Base-by-base conservation (phyloP, 2,888 invertebrate species). In the Pristionchus entomophagus region DNA sequence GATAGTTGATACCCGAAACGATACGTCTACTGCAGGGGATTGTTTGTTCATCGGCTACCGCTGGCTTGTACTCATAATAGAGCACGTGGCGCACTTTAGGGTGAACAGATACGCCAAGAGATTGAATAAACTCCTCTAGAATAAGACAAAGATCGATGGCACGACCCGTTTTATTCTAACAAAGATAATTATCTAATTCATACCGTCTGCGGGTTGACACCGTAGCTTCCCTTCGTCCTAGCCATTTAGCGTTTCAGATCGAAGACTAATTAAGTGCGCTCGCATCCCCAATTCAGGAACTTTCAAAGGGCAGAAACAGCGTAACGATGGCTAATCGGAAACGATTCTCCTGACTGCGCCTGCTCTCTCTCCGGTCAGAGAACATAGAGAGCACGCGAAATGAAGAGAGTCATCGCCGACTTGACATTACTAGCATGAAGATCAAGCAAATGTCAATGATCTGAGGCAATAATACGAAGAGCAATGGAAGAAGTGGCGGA, bases 271-370 rank as follows among this genome's bases (percentile, higher is more conserved):
- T 65, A 65, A 35, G 35, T 35, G 35, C 65, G 22, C 65, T 35
- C 8, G 3, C n/a, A n/a, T 22, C 2, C 3, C 41, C 73, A 41
- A 45, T 73, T 38, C 38, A 73, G 38, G 73, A 73, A 73, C 73
- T 41, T 73, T 73, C 26, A 73, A 73, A 73, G 73, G 73, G 38
- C 26, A n/a, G n/a, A n/a, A n/a, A n/a, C n/a, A n/a, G n/a, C n/a
- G n/a, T n/a, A n/a, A n/a, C n/a, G n/a, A n/a, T n/a, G n/a, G n/a
- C n/a, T n/a, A n/a, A n/a, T n/a, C n/a, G n/a, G n/a, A n/a, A n/a
- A n/a, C n/a, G n/a, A n/a, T n/a, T n/a, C n/a, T n/a, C n/a, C n/a
- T n/a, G n/a, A n/a, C n/a, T n/a, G n/a, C n/a, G n/a, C n/a, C n/a
- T n/a, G n/a, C n/a, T n/a, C n/a, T n/a, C n/a, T n/a, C n/a, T n/a